Conservation (phyloP, 2,888 invertebrate species). For the Gymnosoma rotundatum region DNA sequence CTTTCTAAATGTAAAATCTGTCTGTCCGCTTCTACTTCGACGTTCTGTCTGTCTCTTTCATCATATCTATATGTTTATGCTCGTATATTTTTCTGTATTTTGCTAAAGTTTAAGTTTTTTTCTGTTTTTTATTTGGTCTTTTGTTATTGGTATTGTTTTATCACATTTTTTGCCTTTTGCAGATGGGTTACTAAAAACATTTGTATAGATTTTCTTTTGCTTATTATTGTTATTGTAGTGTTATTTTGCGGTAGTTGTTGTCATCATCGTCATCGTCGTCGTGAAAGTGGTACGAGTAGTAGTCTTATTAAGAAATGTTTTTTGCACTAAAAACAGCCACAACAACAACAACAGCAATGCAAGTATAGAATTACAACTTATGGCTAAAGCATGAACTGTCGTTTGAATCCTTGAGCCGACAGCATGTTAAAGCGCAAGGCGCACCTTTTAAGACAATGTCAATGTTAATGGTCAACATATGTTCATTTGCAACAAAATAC, state of each 20-base stretch:
- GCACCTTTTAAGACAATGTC: constrained; percentile 75
- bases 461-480: constrained; percentile 76
- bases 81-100: neutral
- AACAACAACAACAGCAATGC: constrained; percentile 12
- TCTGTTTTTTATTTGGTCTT: constrained; percentile 10
- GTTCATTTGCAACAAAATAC: constrained; percentile 70
- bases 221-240: constrained; percentile 28
- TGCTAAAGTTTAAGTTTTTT: constrained; percentile 44
- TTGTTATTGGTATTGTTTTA: constrained; percentile 48
- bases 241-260: constrained; percentile 51
- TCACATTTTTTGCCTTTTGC: constrained; percentile 53
- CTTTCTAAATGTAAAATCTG: constrained; percentile 33
- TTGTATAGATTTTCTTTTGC: constrained; percentile 6
- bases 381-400: constrained; percentile 64
- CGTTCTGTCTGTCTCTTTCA: neutral
- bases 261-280: neutral
- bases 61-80: constrained; percentile 5
- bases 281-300: constrained; percentile 44
- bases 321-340: constrained; percentile 47
- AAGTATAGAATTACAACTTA: constrained; percentile 63
- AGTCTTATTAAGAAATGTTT: constrained; percentile 42
- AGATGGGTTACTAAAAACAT: constrained; percentile 42
- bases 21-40: constrained; percentile 5
- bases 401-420: constrained; percentile 66
- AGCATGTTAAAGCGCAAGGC: constrained; percentile 72